Conservation (phyloP, 2,888 invertebrate species). For the Sinotaia quadrata region DNA sequence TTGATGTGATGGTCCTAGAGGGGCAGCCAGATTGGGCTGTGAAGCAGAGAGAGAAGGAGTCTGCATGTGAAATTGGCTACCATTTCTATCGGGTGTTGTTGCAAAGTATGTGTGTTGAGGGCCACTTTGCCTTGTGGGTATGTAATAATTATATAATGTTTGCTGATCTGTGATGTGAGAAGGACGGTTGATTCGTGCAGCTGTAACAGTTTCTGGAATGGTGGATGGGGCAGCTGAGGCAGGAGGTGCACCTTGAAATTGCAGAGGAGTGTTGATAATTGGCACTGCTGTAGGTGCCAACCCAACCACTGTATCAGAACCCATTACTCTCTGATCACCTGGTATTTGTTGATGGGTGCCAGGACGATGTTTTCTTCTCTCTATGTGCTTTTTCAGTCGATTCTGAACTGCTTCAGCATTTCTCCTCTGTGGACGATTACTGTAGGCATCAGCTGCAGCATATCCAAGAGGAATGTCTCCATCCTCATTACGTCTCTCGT, state of each 20-base stretch:
- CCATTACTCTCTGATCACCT: neutral
- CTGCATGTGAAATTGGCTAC: constrained; percentile 15
- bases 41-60: constrained; percentile 21
- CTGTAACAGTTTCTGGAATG: neutral
- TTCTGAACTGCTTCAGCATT: constrained; percentile 23
- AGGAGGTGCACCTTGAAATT: too few species aligned
- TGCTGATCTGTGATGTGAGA: constrained; percentile 9
- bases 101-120: neutral
- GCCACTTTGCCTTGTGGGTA: constrained; percentile 18
- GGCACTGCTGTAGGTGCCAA: neutral
- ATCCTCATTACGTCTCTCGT: constrained; percentile 47
- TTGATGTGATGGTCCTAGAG: constrained; percentile 5
- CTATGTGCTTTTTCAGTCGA: neutral
- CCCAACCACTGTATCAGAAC: neutral
- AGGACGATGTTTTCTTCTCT: neutral
- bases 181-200: neutral
- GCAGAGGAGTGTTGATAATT: neutral
- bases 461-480: constrained; percentile 60
- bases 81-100: too few species aligned
- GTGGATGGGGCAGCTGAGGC: neutral
- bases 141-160: constrained; percentile 30
- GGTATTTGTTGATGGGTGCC: neutral
- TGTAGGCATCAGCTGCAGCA: constrained; percentile 62
- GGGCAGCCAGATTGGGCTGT: constrained; percentile 13
- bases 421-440: constrained; percentile 25